These are phyloP conservation scores for Lepilemur septentrionalis DNA, from an alignment of 2,797 vertebrate species.

Conservation along the genomic window DNA sequence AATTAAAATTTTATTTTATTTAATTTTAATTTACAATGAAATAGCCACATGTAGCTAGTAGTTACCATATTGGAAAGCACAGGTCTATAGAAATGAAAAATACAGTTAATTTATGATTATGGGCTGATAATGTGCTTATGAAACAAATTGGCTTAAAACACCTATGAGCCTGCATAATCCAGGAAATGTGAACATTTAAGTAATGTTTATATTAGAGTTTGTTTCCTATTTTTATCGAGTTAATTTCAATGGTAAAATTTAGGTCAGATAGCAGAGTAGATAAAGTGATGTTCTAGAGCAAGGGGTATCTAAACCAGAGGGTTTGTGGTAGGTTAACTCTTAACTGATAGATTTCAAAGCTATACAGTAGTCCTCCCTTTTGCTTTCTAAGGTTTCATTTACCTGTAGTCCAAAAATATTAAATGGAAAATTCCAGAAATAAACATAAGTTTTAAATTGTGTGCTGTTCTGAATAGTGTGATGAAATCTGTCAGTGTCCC, in stretches of 20 bases:
- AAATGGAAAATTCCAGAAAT: not conserved
- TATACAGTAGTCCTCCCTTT: not conserved
- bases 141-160: slow-evolving; percentile 32
- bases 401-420: not conserved
- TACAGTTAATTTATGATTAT: not conserved
- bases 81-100: slow-evolving; percentile 31
- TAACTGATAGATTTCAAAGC: not conserved
- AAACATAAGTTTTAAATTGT: not conserved
- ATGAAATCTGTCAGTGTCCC: not conserved
- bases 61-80: not conserved
- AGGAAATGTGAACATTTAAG: not conserved
- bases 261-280: not conserved
- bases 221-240: slow-evolving; percentile 22
- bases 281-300: not conserved
- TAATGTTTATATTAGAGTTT: not conserved
- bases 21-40: slow-evolving; percentile 11
- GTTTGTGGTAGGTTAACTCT: not conserved
- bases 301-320: not conserved
- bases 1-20: not conserved
- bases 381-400: not conserved
- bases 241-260: slow-evolving; percentile 3
- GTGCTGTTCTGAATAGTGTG: not conserved
- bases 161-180: not conserved
- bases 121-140: not conserved
- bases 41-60: not conserved